phyloP scores from a whole-genome alignment of 2,113 vertebrate genomes.

The rabbit (Oryctolagus cuniculus) region DNA sequence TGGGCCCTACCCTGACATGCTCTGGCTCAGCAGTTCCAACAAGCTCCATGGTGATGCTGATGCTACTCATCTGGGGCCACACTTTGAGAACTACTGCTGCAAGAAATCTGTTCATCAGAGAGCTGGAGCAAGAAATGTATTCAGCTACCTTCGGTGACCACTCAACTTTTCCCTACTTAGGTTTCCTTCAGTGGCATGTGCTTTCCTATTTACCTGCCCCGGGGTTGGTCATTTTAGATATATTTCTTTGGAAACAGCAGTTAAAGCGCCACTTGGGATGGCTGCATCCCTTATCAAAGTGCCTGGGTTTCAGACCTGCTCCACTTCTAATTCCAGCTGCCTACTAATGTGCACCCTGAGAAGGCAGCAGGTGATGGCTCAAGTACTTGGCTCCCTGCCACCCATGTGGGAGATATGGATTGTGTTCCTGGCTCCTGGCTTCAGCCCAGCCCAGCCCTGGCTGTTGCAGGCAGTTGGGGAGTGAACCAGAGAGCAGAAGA shows the following conservation, averaged over 20 bases:
- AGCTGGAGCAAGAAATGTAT: conserved; percentile 20
- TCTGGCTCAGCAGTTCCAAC: not conserved
- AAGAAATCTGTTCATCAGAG: conserved; percentile 15
- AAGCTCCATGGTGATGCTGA: not conserved
- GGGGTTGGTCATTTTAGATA: not conserved
- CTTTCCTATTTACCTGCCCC: conserved; percentile 18
- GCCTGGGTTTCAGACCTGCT: too few relatives aligned
- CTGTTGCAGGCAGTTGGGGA: too few relatives aligned
- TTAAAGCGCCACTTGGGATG: too few relatives aligned
- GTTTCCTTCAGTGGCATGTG: not conserved
- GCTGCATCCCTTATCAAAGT: too few relatives aligned
- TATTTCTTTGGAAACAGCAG: not conserved
- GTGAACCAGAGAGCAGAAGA: too few relatives aligned
- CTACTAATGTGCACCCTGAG: too few relatives aligned
- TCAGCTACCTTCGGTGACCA: not conserved
- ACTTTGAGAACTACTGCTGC: conserved; percentile 10
- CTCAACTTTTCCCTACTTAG: not conserved
- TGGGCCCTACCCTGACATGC: not conserved
- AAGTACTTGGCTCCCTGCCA: too few relatives aligned
- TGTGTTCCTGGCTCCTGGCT: too few relatives aligned
- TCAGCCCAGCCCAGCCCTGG: too few relatives aligned
- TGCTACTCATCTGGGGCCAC: not conserved
- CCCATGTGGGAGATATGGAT: too few relatives aligned
- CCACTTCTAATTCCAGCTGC: too few relatives aligned
- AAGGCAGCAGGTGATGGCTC: too few relatives aligned